phyloP scores from a whole-genome alignment of 2,888 invertebrate species.

The Diarsia dahlii region DNA sequence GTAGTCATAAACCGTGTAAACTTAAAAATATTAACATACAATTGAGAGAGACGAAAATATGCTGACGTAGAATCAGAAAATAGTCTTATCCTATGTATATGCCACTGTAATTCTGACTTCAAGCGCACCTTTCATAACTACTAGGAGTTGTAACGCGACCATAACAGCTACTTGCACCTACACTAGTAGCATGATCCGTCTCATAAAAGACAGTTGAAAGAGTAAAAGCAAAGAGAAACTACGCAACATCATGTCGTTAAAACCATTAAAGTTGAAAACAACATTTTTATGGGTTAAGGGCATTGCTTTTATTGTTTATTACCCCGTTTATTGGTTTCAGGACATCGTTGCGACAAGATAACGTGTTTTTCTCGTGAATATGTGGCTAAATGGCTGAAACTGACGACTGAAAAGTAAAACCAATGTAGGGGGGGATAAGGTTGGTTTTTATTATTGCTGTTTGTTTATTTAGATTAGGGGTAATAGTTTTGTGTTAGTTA shows the following conservation, averaged over 20 bases:
- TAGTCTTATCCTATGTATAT: not conserved
- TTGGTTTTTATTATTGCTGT: constrained; percentile 24
- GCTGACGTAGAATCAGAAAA: not conserved
- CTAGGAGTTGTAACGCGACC: constrained; percentile 15
- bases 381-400: constrained; percentile 10
- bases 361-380: constrained; percentile 37
- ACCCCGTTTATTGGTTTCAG: constrained; percentile 62
- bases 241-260: constrained; percentile 50
- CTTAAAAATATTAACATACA: not conserved
- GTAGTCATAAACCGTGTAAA: not conserved
- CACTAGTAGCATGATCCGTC: constrained; percentile 27
- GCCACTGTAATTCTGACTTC: not conserved
- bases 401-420: constrained; percentile 18
- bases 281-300: constrained; percentile 64
- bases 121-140: not conserved
- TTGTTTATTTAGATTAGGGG: constrained; percentile 1
- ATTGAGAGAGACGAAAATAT: not conserved
- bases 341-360: constrained; percentile 55
- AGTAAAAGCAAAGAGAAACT: constrained; percentile 54
- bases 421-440: not conserved
- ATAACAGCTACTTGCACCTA: constrained; percentile 28
- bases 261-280: constrained; percentile 60
- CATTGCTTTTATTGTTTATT: constrained; percentile 66
- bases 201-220: constrained; percentile 54
- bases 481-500: not conserved